These are phyloP conservation scores for Atta cephalotes DNA, from an alignment of 1,140 invertebrate genomes.

Conservation along the genomic window DNA sequence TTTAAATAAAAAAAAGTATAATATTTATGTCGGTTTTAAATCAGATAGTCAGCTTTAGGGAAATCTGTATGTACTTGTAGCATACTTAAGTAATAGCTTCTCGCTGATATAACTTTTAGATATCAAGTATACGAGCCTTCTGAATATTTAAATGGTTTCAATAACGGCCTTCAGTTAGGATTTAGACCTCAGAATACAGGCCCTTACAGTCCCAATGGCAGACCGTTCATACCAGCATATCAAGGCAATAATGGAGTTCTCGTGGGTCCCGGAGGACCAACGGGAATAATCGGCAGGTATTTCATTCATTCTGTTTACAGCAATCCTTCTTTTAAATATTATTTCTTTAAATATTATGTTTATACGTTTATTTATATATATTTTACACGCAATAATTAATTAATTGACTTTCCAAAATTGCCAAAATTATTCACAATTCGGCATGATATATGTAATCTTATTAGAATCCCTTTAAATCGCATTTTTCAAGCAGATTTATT, in stretches of 20 bases:
- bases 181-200: slow-evolving; percentile 75
- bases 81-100: slow-evolving; percentile 12
- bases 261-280: slow-evolving; percentile 77
- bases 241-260: slow-evolving; percentile 68
- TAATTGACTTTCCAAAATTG: slow-evolving; percentile 1
- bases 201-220: slow-evolving; percentile 74
- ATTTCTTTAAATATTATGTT: background rate
- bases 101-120: slow-evolving; percentile 56
- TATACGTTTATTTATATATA: no score
- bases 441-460: background rate
- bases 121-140: slow-evolving; percentile 70
- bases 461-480: background rate
- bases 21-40: slow-evolving; percentile 21
- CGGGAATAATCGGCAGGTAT: slow-evolving; percentile 75
- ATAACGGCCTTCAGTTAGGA: slow-evolving; percentile 58
- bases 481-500: slow-evolving; percentile 26
- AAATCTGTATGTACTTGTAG: background rate
- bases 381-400: background rate
- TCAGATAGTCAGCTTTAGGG: background rate
- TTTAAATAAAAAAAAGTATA: background rate
- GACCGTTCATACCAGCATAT: slow-evolving; percentile 63
- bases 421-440: background rate
- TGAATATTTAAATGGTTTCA: slow-evolving; percentile 47
- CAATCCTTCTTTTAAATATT: background rate
- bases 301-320: background rate